Base-by-base conservation (phyloP, 2,113 vertebrate species). In the Choloepus hoffmanni region DNA sequence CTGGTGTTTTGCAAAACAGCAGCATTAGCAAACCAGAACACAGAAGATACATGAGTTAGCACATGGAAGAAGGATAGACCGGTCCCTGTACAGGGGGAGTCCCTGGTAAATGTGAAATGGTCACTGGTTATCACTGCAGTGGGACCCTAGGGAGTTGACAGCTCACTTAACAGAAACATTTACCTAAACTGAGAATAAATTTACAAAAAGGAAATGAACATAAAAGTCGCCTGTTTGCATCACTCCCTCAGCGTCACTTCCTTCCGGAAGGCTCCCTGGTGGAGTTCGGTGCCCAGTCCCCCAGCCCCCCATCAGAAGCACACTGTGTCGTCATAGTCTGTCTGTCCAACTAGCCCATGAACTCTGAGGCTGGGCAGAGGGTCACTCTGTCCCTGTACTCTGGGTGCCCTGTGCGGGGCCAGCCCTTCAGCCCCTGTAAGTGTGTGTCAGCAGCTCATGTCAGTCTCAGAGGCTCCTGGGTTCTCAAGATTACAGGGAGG, bases 51-150 rank as follows among this genome's bases (percentile, higher is more conserved):
- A 5, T 1, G 45, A 11, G 7, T 33, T 26, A 23, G 33, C 26
- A 13, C 1, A 0, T 9, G 76, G 0, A 1, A 1, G 60, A 24
- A 7, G 50, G 45, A 10, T 12, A 36, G 40, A 36, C 36, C 13
- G 0, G 28, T 23, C 23, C 24, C 28, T 1, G 0, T 50, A 33
- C 21, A 19, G 58, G 62, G 21, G 2, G 26, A 7, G 83, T 28
- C 45, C 43, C n/a, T 30, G 60, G 28, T 36, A 26, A 43, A 23
- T 8, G 12, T n/a, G 23, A 82, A 6, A 30, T 16, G 4, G 1
- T 87, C 45, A 13, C 18, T 7, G 19, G 55, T 40, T 30, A 21
- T 50, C 68, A 50, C 33, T 40, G 10, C 1, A 3, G 67, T 8
- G 50, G 86, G 50, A n/a, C 1, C 5, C 55, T 19, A 11, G 33